These are phyloP conservation scores for Candoia aspera DNA, from an alignment of 2,113 vertebrate genomes.

Conservation along the genomic window DNA sequence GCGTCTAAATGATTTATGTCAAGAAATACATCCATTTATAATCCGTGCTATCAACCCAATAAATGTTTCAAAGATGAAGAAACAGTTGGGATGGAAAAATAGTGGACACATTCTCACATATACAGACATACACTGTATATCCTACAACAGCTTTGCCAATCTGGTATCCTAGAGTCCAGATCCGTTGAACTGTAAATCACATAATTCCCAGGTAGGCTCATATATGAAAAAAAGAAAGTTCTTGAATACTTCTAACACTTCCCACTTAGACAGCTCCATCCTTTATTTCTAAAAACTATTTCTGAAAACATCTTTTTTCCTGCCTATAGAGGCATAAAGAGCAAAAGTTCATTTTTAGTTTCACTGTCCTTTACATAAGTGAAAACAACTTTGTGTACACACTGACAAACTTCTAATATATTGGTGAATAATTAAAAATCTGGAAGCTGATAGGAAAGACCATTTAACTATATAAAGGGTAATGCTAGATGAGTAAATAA, in stretches of 20 bases:
- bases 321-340: background rate
- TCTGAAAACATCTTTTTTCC: background rate
- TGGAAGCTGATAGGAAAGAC: background rate
- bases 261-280: background rate
- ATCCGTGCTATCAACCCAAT: background rate
- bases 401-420: background rate
- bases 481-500: background rate
- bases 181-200: too few relatives aligned
- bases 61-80: background rate
- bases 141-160: too few relatives aligned
- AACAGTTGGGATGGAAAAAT: background rate
- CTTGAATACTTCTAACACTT: background rate
- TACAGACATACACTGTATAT: too few relatives aligned
- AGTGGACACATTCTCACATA: background rate
- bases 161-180: too few relatives aligned
- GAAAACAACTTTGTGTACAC: background rate
- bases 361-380: background rate
- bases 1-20: background rate
- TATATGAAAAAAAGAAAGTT: background rate
- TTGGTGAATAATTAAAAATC: background rate
- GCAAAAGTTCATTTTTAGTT: background rate
- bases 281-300: background rate
- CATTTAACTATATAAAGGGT: background rate
- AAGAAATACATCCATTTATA: background rate
- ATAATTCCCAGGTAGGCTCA: background rate